A percentile compares a stretch with the other conserved stretches of the same genome.
Evolutionary conservation across 2,888 invertebrate species (phyloP).

Genomic region (Brachylomia viminalis): DNA sequence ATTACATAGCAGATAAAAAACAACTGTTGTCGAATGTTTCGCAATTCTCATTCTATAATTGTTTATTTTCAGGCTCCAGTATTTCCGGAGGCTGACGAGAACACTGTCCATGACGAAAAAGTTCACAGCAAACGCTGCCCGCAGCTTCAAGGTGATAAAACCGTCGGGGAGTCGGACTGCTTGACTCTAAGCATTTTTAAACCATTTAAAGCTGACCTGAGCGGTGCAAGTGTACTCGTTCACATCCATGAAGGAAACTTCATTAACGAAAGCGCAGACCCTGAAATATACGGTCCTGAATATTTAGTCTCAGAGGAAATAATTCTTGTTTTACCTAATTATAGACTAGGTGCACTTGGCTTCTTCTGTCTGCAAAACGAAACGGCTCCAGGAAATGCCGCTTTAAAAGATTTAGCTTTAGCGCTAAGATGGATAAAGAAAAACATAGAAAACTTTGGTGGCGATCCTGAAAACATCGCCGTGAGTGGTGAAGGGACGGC

Average conservation of each 20-base stretch:
- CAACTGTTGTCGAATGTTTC: neutral
- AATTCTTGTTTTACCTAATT: conserved; percentile 83
- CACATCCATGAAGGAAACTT: conserved; percentile 85
- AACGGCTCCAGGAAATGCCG: conserved; percentile 84
- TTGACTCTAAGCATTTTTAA: conserved; percentile 84
- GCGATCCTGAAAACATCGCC: conserved; percentile 79
- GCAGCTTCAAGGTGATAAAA: conserved; percentile 71
- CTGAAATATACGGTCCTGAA: conserved; percentile 81
- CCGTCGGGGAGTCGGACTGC: conserved; percentile 77
- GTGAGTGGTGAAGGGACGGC: conserved; percentile 82
- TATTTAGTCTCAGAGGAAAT: conserved; percentile 76
- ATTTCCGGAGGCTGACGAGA: conserved; percentile 65
- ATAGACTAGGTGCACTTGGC: conserved; percentile 84
- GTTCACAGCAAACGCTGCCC: conserved; percentile 78
- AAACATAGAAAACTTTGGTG: conserved; percentile 82
- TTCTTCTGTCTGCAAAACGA: conserved; percentile 81
- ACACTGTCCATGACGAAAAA: conserved; percentile 62
- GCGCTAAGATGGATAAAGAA: conserved; percentile 81
- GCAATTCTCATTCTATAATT: neutral
- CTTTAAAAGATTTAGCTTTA: conserved; percentile 81
- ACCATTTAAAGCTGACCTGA: conserved; percentile 61
- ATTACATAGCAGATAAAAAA: neutral
- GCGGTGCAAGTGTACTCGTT: conserved; percentile 78
- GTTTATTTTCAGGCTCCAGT: conserved; percentile 75
- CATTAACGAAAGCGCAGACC: conserved; percentile 79